Evolutionary conservation across 1,140 invertebrate species (phyloP), one percentile per base, ranked within the genome.

Genomic region (Eurosta solidaginis): DNA sequence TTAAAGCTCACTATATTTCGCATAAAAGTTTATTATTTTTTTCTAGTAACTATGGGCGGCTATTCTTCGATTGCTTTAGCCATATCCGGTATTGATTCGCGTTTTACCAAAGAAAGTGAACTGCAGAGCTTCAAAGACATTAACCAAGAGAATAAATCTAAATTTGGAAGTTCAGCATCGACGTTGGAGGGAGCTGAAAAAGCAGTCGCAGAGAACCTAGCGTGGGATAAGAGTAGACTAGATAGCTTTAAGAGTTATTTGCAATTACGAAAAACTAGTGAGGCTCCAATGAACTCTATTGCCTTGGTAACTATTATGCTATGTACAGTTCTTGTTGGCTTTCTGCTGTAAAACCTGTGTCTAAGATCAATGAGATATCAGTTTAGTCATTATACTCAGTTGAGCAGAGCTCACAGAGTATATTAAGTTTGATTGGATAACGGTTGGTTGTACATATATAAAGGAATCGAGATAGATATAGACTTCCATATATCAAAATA

Each of bases 91-190:
- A 87, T 91, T 68, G 89, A 88, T 17, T 76, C 80, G 1, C 88
- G 89, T 20, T 88, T 91, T 40, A 82, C 89, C 10, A 88, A 85
- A 40, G 80, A 89, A 73, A 78, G 79, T 42, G 88, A 91, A 80
- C 83, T 88, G 6, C 79, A 81, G 0, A 81, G 83, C 0, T 79
- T 88, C 40, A 3, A 82, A 40, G 77, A 29, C 10, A 87, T 87
- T 77, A 86, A 84, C 52, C 33, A 7, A 1, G 73, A 42, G 6
- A 82, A 80, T 12, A 77, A 74, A 10, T 0, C 17, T 10, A 81
- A 84, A 2, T 86, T 86, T 22, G 85, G 85, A 20, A 74, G n/a
- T 45, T 78, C 85, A 0, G 36, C 68, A 9, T 42, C 80, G 22
- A 86, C 84, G 1, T 27, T 86, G 25, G 63, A 40, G 5, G 49